Conservation (phyloP, 1,140 invertebrate species). For the Caenorhabditis remanei region DNA sequence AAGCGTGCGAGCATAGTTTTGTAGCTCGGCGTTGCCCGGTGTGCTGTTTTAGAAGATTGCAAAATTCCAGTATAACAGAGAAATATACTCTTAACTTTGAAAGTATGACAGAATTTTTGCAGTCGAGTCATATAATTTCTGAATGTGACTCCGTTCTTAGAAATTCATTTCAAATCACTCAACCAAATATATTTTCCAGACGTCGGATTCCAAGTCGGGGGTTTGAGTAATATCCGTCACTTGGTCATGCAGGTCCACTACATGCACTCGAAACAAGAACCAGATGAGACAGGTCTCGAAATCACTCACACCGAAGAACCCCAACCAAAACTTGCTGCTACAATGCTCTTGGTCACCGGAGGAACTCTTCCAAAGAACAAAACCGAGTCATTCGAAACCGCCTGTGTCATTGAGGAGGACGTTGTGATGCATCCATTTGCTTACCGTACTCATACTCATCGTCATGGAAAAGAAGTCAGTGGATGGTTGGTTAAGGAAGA, state of each 20-base stretch:
- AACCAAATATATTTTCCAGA: conserved; percentile 69
- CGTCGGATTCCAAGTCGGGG: conserved; percentile 82
- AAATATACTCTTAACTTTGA: too few relatives aligned
- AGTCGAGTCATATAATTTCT: too few relatives aligned
- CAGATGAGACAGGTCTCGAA: conserved; percentile 71
- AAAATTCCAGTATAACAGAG: too few relatives aligned
- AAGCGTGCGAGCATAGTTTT: too few relatives aligned
- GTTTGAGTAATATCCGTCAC: conserved; percentile 79
- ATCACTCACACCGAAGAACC: conserved; percentile 73
- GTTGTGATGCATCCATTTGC: conserved; percentile 93
- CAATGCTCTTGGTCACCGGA: conserved; percentile 74
- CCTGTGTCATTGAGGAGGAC: conserved; percentile 86
- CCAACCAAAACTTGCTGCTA: conserved; percentile 71
- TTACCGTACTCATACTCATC: conserved; percentile 90
- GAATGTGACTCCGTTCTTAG: too few relatives aligned
- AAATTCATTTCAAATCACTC: background rate
- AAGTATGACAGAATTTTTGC: too few relatives aligned
- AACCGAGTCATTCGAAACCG: conserved; percentile 88
- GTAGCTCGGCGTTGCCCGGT: too few relatives aligned
- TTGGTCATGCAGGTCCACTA: conserved; percentile 92
- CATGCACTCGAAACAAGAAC: conserved; percentile 79
- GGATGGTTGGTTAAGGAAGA: conserved; percentile 71
- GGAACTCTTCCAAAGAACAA: conserved; percentile 69
- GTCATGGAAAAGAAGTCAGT: conserved; percentile 75
- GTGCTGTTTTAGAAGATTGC: too few relatives aligned